Evolutionary conservation across 2,113 vertebrate genomes (phyloP).

Genomic region (Osmerus mordax): DNA sequence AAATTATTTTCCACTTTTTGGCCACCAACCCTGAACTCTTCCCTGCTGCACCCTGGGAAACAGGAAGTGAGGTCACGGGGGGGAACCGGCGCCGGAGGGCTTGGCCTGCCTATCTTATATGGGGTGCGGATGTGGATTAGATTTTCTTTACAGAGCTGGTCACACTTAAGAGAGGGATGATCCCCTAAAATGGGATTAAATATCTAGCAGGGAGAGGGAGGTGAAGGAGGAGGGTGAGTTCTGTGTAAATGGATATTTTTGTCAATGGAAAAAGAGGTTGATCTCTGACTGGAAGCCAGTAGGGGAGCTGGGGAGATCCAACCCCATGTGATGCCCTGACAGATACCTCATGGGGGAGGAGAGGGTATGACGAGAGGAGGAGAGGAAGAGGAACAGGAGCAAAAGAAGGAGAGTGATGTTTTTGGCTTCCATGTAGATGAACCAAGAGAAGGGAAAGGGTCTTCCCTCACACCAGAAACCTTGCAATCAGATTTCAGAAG

Average conservation of each 20-base stretch:
- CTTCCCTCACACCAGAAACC: too few relatives aligned
- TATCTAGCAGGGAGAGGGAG: conserved; percentile 12
- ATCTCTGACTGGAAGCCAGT: conserved; percentile 5
- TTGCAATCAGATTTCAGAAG: too few relatives aligned
- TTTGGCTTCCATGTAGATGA: too few relatives aligned
- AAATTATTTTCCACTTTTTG: conserved; percentile 6
- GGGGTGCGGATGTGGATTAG: conserved; percentile 16
- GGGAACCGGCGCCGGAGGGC: conserved; percentile 3
- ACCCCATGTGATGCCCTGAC: too few relatives aligned
- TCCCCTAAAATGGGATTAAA: conserved; percentile 36
- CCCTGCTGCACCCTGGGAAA: conserved; percentile 18
- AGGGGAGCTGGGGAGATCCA: too few relatives aligned
- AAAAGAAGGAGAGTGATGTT: too few relatives aligned
- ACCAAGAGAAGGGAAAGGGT: too few relatives aligned
- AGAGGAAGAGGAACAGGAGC: too few relatives aligned
- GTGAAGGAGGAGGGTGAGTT: conserved; percentile 6
- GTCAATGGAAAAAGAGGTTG: conserved; percentile 1
- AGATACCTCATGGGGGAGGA: too few relatives aligned
- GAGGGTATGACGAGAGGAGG: too few relatives aligned
- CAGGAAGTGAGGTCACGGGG: conserved; percentile 20
- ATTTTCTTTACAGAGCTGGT: conserved; percentile 22
- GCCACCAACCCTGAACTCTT: conserved; percentile 8
- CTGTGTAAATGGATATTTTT: conserved; percentile 17
- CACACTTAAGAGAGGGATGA: conserved; percentile 19
- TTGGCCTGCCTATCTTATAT: neutral